Percentiles rank a stretch among this genome's conserved stretches.
phyloP scores from a whole-genome alignment of 2,888 invertebrate species.

The Cosmia trapezina region DNA sequence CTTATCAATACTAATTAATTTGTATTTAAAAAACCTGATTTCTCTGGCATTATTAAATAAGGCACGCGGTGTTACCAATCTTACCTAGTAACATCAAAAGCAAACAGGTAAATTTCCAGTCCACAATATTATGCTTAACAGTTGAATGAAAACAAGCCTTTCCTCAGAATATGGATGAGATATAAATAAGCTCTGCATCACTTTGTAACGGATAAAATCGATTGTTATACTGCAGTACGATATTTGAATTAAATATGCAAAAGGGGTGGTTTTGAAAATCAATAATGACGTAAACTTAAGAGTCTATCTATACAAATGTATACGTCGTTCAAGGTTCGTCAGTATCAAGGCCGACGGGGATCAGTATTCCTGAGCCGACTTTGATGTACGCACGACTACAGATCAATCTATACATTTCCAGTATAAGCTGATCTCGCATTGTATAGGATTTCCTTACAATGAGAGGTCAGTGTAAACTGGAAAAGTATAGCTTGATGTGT shows the following conservation, averaged over 20 bases:
- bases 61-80: neutral
- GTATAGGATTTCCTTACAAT: no score
- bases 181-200: constrained; percentile 17
- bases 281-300: neutral
- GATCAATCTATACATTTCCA: no score
- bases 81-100: constrained; percentile 2
- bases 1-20: neutral
- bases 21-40: neutral
- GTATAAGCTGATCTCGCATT: no score
- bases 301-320: neutral
- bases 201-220: constrained; percentile 35
- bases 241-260: constrained; percentile 25
- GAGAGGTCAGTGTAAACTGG: no score
- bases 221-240: constrained; percentile 39
- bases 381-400: no score
- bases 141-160: constrained; percentile 13
- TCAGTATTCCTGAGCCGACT: neutral
- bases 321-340: no score
- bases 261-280: constrained; percentile 16
- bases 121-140: constrained; percentile 37
- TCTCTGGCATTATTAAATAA: neutral
- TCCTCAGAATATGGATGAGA: constrained; percentile 8
- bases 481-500: no score
- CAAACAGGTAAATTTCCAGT: constrained; percentile 6
- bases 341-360: neutral